Evolutionary conservation across 1,140 invertebrate species (phyloP).

Genomic region (Saxidomus purpurata): DNA sequence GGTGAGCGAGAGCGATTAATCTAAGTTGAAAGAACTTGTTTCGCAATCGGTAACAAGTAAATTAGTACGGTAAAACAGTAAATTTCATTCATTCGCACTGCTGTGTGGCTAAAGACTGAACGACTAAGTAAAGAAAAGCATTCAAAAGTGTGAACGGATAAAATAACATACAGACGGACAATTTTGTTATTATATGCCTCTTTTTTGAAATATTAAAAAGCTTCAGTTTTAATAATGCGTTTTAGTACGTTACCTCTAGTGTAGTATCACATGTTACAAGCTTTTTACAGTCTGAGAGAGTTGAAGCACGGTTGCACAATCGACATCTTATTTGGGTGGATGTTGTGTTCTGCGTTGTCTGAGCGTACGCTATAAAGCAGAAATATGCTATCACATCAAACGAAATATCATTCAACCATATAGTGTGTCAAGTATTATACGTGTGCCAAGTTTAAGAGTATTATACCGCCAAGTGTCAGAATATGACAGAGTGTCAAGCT

Average conservation of each 20-base stretch:
- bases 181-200: no score
- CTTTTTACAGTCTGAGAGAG: constrained; percentile 36
- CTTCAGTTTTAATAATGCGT: neutral
- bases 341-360: neutral
- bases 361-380: neutral
- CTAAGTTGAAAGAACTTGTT: no score
- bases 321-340: neutral
- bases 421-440: neutral
- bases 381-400: neutral
- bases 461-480: neutral
- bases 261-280: constrained; percentile 14
- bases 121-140: no score
- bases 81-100: no score
- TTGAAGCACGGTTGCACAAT: neutral
- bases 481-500: neutral
- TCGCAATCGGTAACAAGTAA: no score
- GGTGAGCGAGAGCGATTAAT: no score
- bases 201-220: no score
- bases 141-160: no score
- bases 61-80: no score
- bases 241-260: neutral
- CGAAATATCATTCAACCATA: neutral
- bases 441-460: no score
- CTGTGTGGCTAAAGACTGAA: no score
- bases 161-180: no score